These are phyloP conservation scores for Zygothrica quintamaculata DNA, from an alignment of 2,888 invertebrate genomes.

Conservation along the genomic window DNA sequence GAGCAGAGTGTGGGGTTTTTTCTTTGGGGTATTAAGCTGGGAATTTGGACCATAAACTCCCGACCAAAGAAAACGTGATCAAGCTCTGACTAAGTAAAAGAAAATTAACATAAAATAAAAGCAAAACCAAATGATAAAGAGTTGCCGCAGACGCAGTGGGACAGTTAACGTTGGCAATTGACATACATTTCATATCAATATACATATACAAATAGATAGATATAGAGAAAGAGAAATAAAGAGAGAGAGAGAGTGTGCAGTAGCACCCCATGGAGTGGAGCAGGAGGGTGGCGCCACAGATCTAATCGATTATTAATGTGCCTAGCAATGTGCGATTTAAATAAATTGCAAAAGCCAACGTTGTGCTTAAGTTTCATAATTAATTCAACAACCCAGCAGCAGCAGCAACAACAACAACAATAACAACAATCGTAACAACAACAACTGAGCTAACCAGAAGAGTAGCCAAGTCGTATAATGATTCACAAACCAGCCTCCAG, in stretches of 20 bases:
- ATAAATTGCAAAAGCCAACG: conserved; percentile 77
- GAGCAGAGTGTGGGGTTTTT: not conserved
- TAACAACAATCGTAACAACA: conserved; percentile 25
- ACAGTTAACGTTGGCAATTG: conserved; percentile 55
- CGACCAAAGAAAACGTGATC: no score
- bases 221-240: not conserved
- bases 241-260: conserved; percentile 3
- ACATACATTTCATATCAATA: conserved; percentile 70
- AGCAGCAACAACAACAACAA: conserved; percentile 18
- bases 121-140: conserved; percentile 41
- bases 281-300: not conserved
- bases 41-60: not conserved
- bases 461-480: conserved; percentile 56
- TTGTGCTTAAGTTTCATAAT: conserved; percentile 78
- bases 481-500: conserved; percentile 72
- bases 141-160: conserved; percentile 12
- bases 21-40: not conserved
- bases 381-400: conserved; percentile 63
- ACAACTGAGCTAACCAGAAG: conserved; percentile 31
- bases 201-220: no score
- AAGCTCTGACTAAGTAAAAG: conserved; percentile 41
- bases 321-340: conserved; percentile 78
- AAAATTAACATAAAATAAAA: conserved; percentile 60
- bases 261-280: conserved; percentile 9
- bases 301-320: conserved; percentile 81